These are phyloP conservation scores for Psilopsiagon aurifrons DNA, from an alignment of 2,113 vertebrate genomes.

Conservation along the genomic window DNA sequence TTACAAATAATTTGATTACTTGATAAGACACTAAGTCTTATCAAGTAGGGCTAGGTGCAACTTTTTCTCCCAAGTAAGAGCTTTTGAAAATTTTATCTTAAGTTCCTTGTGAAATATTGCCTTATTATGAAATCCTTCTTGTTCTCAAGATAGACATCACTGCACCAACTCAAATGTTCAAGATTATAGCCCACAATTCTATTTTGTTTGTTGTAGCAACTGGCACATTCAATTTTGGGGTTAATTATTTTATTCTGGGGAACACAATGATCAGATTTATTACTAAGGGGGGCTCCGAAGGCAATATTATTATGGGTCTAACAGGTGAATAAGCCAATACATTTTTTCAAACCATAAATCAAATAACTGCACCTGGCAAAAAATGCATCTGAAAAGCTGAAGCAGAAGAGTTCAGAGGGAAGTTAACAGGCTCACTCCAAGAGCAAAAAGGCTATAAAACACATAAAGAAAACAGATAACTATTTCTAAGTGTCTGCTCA, in stretches of 20 bases:
- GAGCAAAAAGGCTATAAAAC: neutral
- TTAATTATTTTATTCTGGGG: conserved; percentile 75
- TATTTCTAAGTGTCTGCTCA: neutral
- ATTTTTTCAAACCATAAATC: conserved; percentile 67
- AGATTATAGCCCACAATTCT: conserved; percentile 65
- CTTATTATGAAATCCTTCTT: conserved; percentile 65
- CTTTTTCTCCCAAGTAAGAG: neutral
- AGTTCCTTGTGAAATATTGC: conserved; percentile 64
- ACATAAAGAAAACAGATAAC: neutral
- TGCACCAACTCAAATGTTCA: conserved; percentile 55
- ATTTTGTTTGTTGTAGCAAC: conserved; percentile 64
- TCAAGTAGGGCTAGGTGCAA: neutral
- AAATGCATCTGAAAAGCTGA: conserved; percentile 58
- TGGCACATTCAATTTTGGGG: conserved; percentile 67
- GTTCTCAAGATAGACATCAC: conserved; percentile 57
- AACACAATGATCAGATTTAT: conserved; percentile 73
- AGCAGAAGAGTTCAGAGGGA: conserved; percentile 22
- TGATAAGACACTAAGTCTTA: neutral
- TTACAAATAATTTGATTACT: neutral
- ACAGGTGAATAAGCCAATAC: conserved; percentile 74
- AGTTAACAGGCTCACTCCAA: conserved; percentile 8
- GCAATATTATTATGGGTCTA: conserved; percentile 74
- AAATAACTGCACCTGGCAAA: conserved; percentile 55
- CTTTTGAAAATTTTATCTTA: conserved; percentile 57
- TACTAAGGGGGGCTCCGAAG: conserved; percentile 55